Conservation (phyloP, 2,113 vertebrate species). For the Tupaia chinensis region DNA sequence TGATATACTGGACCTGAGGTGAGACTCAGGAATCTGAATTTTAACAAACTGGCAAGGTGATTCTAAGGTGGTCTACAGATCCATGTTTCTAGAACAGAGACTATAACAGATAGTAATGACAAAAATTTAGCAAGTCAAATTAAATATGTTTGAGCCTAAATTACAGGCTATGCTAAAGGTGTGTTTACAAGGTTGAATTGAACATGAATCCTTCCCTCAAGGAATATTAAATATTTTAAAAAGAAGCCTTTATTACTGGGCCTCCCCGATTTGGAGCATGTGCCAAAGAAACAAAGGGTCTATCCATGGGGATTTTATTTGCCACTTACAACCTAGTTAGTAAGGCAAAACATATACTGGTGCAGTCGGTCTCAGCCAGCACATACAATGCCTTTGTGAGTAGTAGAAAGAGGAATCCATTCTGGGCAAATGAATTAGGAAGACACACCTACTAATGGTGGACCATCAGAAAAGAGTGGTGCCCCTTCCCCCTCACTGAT, state of each 20-base stretch:
- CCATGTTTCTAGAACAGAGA: neutral
- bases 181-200: neutral
- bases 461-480: neutral
- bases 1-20: neutral
- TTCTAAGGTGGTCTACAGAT: neutral
- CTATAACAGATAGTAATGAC: neutral
- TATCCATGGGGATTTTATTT: neutral
- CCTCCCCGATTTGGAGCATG: constrained; percentile 18
- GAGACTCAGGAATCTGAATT: neutral
- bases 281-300: neutral
- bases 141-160: constrained; percentile 3
- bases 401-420: neutral
- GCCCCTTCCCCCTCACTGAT: neutral
- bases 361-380: neutral
- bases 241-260: neutral
- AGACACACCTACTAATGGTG: neutral
- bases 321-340: neutral
- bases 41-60: neutral
- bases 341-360: neutral
- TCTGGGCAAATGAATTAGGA: constrained; percentile 3
- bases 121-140: neutral
- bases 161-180: constrained; percentile 20
- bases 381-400: neutral
- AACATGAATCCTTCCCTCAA: neutral
- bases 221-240: neutral